Conservation (phyloP, 2,797 vertebrate genomes). For the Tangara arthus region DNA sequence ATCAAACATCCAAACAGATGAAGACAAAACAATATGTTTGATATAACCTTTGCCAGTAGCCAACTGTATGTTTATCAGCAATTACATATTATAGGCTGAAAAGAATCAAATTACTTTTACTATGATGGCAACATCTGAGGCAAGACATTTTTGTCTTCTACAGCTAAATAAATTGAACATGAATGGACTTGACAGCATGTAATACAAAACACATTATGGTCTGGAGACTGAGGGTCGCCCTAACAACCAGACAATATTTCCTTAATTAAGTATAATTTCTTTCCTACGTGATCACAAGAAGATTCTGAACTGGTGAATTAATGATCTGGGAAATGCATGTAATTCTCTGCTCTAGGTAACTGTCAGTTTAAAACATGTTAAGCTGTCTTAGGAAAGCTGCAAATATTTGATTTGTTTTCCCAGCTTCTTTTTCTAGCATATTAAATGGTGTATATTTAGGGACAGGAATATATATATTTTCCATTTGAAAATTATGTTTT, state of each 20-base stretch:
- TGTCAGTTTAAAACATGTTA: neutral
- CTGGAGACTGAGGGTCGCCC: conserved; percentile 10
- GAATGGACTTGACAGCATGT: conserved; percentile 36
- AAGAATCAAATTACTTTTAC: conserved; percentile 49
- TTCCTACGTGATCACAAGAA: neutral
- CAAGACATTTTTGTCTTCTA: conserved; percentile 26
- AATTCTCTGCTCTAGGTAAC: conserved; percentile 43
- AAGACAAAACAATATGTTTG: conserved; percentile 44
- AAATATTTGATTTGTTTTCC: neutral
- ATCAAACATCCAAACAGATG: conserved; percentile 27
- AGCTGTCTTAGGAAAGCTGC: neutral
- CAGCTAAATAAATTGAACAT: conserved; percentile 12
- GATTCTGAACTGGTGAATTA: conserved; percentile 40
- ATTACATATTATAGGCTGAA: conserved; percentile 34
- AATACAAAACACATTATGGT: conserved; percentile 9
- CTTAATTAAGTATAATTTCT: conserved; percentile 58
- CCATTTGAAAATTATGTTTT: neutral
- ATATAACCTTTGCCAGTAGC: conserved; percentile 14
- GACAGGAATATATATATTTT: neutral
- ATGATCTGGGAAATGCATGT: conserved; percentile 15
- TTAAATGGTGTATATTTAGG: neutral
- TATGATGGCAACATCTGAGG: conserved; percentile 53
- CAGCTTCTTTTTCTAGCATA: neutral
- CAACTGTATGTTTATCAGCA: conserved; percentile 29
- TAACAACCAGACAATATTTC: conserved; percentile 41